Conservation (phyloP, 2,113 vertebrate species). For the Sula dactylatra region DNA sequence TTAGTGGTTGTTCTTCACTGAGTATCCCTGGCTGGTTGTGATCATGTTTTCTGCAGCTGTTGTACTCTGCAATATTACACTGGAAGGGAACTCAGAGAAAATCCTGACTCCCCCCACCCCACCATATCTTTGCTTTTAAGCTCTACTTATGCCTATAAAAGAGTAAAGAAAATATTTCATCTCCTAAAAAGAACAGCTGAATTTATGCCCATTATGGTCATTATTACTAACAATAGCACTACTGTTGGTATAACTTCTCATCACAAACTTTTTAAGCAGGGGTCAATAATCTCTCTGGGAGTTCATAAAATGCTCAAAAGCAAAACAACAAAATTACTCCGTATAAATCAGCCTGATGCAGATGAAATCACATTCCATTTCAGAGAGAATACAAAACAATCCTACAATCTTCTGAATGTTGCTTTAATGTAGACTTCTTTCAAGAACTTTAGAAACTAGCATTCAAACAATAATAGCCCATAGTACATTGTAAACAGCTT, state of each 20-base stretch:
- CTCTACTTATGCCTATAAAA: background rate
- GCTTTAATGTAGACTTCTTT: conserved; percentile 40
- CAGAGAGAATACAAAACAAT: conserved; percentile 48
- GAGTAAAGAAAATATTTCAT: background rate
- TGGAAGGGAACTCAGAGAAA: background rate
- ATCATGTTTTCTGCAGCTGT: background rate
- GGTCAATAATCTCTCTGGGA: background rate
- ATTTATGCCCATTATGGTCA: background rate
- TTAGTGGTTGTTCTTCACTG: background rate
- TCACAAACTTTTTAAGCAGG: background rate
- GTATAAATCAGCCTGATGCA: conserved; percentile 31
- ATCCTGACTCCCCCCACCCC: background rate
- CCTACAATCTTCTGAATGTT: conserved; percentile 38
- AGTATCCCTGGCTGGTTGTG: background rate
- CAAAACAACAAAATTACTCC: conserved; percentile 41
- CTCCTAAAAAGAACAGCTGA: background rate
- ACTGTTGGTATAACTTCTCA: background rate
- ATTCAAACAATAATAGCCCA: conserved; percentile 22
- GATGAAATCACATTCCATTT: conserved; percentile 57
- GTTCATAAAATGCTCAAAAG: conserved; percentile 18
- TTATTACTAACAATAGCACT: background rate
- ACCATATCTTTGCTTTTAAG: background rate
- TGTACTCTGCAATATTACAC: background rate
- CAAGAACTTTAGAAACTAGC: conserved; percentile 41
- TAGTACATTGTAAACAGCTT: conserved; percentile 50